Base-by-base conservation (phyloP, 2,888 invertebrate species). In the Lepidochitona cinerea region DNA sequence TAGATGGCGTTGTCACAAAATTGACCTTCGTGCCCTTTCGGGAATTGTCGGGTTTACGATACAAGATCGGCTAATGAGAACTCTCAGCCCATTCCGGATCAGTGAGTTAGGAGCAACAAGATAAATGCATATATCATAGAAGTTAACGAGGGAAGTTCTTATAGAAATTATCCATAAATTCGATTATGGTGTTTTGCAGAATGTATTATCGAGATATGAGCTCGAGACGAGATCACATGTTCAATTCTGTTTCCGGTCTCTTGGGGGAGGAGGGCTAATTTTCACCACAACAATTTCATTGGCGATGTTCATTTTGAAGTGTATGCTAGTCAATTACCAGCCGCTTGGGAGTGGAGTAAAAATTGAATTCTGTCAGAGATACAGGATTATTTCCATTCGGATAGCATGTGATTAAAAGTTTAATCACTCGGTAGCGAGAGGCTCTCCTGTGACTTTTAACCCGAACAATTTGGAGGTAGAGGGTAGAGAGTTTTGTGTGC, bases 341-440 rank as follows among this genome's bases (percentile, higher is more conserved):
- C 14, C 9, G 32, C 59, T 32, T 14, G 4, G 59, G 59, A 32
- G 29, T 12, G 23, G 29, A 32, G 59, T 23, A 59, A 59, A 59
- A 59, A 59, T 59, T 59, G 59, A 59, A 59, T 59, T 59, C 59
- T 59, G 59, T 59, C 59, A 59, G 59, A 59, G 29, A 59, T 59
- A 59, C 59, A 59, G 29, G 59, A 59, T 29, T 59, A 59, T 59
- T 59, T 59, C 59, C 59, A 59, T 59, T 59, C 29, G 29, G 14
- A 32, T 59, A 29, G 59, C 59, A 59, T 59, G 59, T 59, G 59
- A 59, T 59, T 59, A 59, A 59, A 59, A 59, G 59, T 59, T 59
- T 59, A 59, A 59, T 59, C 23, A 59, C 59, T 32, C 59, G 14
- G 12, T 59, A 59, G 59, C 59, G 29, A 32, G 26, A 23, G 59